Conservation (phyloP, 2,888 invertebrate species). For the Sinotaia quadrata region DNA sequence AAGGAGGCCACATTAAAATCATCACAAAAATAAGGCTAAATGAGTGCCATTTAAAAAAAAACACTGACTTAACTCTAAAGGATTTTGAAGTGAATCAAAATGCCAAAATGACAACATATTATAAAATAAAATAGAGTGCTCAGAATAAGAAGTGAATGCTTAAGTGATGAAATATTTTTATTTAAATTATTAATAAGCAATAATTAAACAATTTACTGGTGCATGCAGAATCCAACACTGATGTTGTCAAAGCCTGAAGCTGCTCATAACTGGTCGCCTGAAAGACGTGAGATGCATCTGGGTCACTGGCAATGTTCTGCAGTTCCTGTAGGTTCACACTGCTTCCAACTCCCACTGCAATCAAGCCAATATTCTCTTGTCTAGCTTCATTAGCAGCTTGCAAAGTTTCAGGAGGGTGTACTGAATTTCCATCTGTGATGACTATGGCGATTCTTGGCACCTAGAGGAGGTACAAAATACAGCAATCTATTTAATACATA, state of each 20-base stretch:
- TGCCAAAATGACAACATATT: too few relatives aligned
- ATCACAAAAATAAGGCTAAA: too few relatives aligned
- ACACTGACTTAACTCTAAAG: too few relatives aligned
- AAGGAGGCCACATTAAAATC: too few relatives aligned
- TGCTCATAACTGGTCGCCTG: slow-evolving; percentile 51
- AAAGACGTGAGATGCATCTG: slow-evolving; percentile 49
- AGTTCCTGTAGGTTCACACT: slow-evolving; percentile 54
- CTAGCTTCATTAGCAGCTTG: slow-evolving; percentile 47
- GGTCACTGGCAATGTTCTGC: slow-evolving; percentile 51
- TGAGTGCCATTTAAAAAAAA: too few relatives aligned
- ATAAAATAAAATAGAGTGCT: too few relatives aligned
- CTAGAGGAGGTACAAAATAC: slow-evolving; percentile 24
- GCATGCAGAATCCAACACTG: slow-evolving; percentile 52
- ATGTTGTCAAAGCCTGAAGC: slow-evolving; percentile 43
- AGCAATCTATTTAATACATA: background rate
- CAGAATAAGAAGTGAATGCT: too few relatives aligned
- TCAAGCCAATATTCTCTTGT: slow-evolving; percentile 45
- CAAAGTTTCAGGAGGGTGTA: slow-evolving; percentile 44
- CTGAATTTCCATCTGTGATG: slow-evolving; percentile 55
- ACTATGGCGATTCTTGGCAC: slow-evolving; percentile 58
- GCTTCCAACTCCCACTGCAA: slow-evolving; percentile 54
- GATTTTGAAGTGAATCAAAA: too few relatives aligned
- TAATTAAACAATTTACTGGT: too few relatives aligned
- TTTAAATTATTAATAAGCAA: too few relatives aligned
- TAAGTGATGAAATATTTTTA: too few relatives aligned